phyloP scores from a whole-genome alignment of 2,113 vertebrate genomes.

The Ceuthmochares aereus region DNA sequence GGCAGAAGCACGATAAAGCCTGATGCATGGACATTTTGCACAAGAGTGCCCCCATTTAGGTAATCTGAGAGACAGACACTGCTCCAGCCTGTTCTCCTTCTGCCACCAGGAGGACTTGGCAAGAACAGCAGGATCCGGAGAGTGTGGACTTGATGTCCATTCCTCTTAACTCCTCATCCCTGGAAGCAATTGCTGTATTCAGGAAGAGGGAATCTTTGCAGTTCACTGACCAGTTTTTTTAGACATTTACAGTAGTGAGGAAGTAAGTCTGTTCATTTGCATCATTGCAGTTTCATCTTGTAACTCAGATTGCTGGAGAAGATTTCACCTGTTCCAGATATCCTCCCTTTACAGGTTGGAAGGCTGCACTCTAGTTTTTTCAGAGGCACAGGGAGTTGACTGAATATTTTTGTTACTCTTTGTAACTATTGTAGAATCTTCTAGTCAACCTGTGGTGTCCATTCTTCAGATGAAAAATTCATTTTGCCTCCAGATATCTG shows the following conservation, averaged over 20 bases:
- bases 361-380: not conserved
- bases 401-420: not conserved
- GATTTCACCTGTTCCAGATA: not conserved
- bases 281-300: not conserved
- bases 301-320: not conserved
- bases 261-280: not conserved
- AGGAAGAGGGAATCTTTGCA: not conserved
- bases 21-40: not conserved
- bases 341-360: not conserved
- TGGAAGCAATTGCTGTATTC: not conserved
- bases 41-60: not conserved
- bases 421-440: not conserved
- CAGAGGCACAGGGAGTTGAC: not conserved
- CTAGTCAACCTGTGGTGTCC: not conserved
- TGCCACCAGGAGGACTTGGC: slow-evolving; percentile 6
- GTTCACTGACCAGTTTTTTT: not conserved
- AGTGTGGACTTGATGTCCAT: not conserved
- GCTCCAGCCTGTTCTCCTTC: not conserved
- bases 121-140: not conserved
- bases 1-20: not conserved
- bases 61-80: not conserved
- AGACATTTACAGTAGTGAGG: not conserved
- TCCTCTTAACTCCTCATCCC: not conserved
- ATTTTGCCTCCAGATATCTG: not conserved
- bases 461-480: not conserved